Evolutionary conservation across 2,797 vertebrate genomes (phyloP).

Genomic region (Chromis chromis): DNA sequence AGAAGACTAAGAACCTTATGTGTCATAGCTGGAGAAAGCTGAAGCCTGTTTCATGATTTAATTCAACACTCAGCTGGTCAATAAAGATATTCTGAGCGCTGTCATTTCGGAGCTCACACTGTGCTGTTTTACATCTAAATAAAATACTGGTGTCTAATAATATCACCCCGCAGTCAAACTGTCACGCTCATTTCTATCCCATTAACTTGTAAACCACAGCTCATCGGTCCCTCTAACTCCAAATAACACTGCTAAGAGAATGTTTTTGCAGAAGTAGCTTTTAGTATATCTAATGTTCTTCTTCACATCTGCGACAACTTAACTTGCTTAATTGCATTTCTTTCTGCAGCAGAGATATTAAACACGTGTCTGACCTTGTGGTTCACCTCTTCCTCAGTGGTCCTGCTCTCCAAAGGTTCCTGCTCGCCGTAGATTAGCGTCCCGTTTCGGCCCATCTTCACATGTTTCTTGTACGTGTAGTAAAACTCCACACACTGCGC

Average conservation of each 20-base stretch:
- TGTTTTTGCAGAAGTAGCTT: too few relatives aligned
- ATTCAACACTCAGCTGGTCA: background rate
- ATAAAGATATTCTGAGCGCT: background rate
- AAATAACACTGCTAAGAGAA: too few relatives aligned
- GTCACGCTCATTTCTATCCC: too few relatives aligned
- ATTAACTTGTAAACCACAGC: too few relatives aligned
- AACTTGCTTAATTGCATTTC: too few relatives aligned
- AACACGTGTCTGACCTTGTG: constrained; percentile 84
- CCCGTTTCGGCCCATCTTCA: constrained; percentile 95
- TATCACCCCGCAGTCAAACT: background rate
- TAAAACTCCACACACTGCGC: constrained; percentile 98
- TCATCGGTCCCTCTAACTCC: too few relatives aligned
- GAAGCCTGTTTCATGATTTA: background rate
- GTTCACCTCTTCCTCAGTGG: constrained; percentile 89
- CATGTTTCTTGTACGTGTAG: constrained; percentile 97
- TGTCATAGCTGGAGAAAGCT: background rate
- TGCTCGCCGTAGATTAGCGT: constrained; percentile 90
- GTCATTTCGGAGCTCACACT: too few relatives aligned
- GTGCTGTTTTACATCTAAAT: constrained; percentile 9
- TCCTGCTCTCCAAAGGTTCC: constrained; percentile 83
- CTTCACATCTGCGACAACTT: too few relatives aligned
- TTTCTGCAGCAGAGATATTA: background rate
- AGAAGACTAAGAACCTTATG: too few relatives aligned
- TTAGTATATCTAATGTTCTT: too few relatives aligned
- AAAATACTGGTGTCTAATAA: constrained; percentile 4